Evolutionary conservation across 2,113 vertebrate species (phyloP), one percentile per base, ranked within the genome.

Genomic region (Sclerurus mexicanus): DNA sequence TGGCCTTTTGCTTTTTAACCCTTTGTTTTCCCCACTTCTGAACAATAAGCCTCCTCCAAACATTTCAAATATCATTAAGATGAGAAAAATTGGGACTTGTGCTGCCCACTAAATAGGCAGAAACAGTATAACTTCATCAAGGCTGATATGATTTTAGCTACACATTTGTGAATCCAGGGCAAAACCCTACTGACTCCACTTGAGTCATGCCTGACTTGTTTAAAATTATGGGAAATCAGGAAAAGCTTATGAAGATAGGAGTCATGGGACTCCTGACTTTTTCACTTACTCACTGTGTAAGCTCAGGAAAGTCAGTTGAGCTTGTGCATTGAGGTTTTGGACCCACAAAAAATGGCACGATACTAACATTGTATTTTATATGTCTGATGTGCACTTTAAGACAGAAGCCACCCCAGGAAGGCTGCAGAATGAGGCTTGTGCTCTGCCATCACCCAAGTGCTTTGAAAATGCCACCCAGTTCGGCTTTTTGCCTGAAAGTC

Each of bases 381-480:
- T 1, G 27, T 50, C 33, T 28, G 37, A 81, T 44, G 24, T 2
- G 56, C 30, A 39, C 60, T 40, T 0, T 30, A 64, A 86, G 44
- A 56, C 44, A 85, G 44, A 31, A 73, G 73, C 25, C 39, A 55
- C 37, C 27, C 60, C 77, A 68, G 66, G 47, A 91, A 84, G 85
- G 85, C 80, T 46, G 49, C 50, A 59, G 53, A 83, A 27, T 22
- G 46, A 87, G 49, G 35, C 63, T 52, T 21, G 35, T 77, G 75
- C 60, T 93, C 56, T 66, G 44, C 60, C 37, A 72, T 90, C 90
- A 93, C 64, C 52, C 76, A 63, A 50, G 24, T 11, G 55, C 88
- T 95, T 88, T 86, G 93, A 95, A 92, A 96, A 92, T 60, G 37
- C 75, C 90, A 88, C 85, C 56, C 83, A 64, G 40, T 53, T 64